Base-by-base conservation (phyloP, 2,888 invertebrate genomes). In the Ophion obscuratus region DNA sequence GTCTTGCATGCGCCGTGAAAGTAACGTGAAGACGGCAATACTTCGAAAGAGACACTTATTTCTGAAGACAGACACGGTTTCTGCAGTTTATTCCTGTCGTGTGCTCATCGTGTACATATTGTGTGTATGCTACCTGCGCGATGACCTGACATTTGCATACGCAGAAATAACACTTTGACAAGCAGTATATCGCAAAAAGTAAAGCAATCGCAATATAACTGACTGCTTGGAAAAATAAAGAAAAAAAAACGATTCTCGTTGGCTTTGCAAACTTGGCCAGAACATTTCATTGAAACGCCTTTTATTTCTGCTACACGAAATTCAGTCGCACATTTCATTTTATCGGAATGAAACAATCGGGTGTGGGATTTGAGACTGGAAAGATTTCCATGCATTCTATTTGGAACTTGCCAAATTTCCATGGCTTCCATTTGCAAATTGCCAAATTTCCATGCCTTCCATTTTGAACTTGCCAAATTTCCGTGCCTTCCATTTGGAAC, bases 1-100 rank as follows among this genome's bases (percentile, higher is more conserved):
- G 70, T 71, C 73, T 20, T 68, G 24, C 47, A 62, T 77, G 77
- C 36, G 67, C 11, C n/a, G 83, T 57, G 81, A 81, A 83, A 86
- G 77, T 86, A 57, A 31, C 6, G 67, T 57, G 14, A 24, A 67
- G 17, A 57, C 24, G 61, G 53, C 64, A 20, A 62, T 57, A 53
- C 14, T 53, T 5, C 47, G 53, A 74, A 64, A 70, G 40, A 64
- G 47, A 31, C 70, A 81, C 83, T 31, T 76, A 66, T 80, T 85
- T 62, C 62, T 24, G 47, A 20, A 62, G 57, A 31, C 66, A 67
- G 71, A 80, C 80, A 73, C 76, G 73, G 36, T 73, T 80, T 83
- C 64, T 59, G 61, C 68, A 70, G 24, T 78, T 78, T 70, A 27
- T 17, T 53, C 11, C 47, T 31, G 44, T 27, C 17, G 14, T 40